Evolutionary conservation across 2,113 vertebrate species (phyloP), one percentile per base, ranked within the genome.

Genomic region (Pholis gunnellus): DNA sequence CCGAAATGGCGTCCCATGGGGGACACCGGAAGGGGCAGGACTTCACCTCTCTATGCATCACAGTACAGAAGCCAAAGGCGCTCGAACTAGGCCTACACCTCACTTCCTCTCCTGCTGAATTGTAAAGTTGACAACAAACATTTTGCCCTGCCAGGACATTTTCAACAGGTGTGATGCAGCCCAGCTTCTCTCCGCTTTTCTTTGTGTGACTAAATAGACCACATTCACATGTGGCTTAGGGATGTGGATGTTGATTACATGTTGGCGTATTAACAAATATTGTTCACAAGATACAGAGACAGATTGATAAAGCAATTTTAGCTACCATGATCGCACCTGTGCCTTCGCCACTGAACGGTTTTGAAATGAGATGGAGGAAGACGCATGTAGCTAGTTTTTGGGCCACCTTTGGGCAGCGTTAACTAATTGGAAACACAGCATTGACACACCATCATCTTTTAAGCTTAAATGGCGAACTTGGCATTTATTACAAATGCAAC

Each of bases 111-210:
- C 29, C 52, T 38, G 1, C 50, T 59, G 52, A 18, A n/a, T 27
- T 20, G 46, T 56, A 25, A 63, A 69, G 42, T 22, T 1, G 57
- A 27, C 44, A 31, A 36, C 42, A 20, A 57, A 65, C 61, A 52
- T 9, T 20, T 42, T 7, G 25, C 14, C 8, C 22, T 7, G 29
- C 8, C 73, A 14, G 31, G 34, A 36, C 31, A 52, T 67, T 72
- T 65, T 77, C 42, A 72, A 40, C 56, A 20, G 34, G n/a, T 78
- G 69, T 46, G 48, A 46, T 61, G 57, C 50, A 20, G n/a, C 27
- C 38, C 38, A 59, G 64, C 40, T 42, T 18, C 17, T 40, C 2
- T 17, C 29, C 27, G 65, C 61, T 79, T 50, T 17, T 64, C 66
- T 66, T 66, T 40, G 36, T 54, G 7, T 50, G 5, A 60, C 59